A percentile compares a stretch with the other conserved stretches of the same genome.
Conservation (phyloP, 2,888 invertebrate genomes). For the Thereva nobilitata region DNA sequence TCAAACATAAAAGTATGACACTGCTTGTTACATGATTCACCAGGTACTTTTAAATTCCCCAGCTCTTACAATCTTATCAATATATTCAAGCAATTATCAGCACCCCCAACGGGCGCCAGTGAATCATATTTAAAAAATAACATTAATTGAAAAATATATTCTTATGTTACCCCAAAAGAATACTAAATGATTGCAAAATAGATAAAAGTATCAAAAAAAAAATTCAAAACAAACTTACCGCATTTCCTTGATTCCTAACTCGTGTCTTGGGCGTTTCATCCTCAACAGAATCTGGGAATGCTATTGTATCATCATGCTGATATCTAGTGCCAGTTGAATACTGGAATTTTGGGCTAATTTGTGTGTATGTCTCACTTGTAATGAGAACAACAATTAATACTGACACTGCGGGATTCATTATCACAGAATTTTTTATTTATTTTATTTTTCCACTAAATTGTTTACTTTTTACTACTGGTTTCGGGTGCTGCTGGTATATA, state of each 20-base stretch:
- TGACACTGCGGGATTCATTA: slow-evolving; percentile 26
- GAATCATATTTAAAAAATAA: no score
- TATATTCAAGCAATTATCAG: no score
- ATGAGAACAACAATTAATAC: slow-evolving; percentile 19
- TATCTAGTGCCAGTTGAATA: slow-evolving; percentile 33
- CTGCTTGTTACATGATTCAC: no score
- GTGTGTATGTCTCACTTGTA: slow-evolving; percentile 16
- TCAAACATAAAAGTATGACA: no score
- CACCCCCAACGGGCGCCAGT: no score
- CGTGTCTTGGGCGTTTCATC: neutral
- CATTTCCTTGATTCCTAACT: slow-evolving; percentile 9
- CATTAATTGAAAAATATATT: no score
- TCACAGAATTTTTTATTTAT: slow-evolving; percentile 29
- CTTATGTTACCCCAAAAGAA: no score
- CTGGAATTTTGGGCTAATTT: slow-evolving; percentile 34
- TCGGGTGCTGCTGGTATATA: slow-evolving; percentile 6
- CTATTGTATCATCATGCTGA: slow-evolving; percentile 27
- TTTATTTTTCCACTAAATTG: neutral
- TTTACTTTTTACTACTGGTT: slow-evolving; percentile 7
- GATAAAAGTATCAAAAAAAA: no score
- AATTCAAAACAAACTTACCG: slow-evolving; percentile 5
- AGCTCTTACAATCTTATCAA: no score
- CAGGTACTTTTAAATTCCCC: no score
- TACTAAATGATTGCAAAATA: no score
- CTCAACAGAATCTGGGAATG: slow-evolving; percentile 34